These are phyloP conservation scores for Mya arenaria DNA, from an alignment of 1,140 invertebrate genomes.

Conservation along the genomic window DNA sequence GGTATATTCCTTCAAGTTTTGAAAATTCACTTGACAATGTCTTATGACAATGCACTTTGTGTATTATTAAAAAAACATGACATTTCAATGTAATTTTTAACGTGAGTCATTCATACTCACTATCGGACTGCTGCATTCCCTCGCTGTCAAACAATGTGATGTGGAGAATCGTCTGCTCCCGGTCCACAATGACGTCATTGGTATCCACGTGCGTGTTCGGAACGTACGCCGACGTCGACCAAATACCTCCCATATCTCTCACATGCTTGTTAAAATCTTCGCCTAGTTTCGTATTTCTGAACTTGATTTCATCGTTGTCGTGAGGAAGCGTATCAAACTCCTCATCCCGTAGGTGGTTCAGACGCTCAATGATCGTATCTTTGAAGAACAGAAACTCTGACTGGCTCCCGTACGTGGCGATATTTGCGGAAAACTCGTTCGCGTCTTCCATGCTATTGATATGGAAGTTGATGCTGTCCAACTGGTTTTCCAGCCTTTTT, in stretches of 20 bases:
- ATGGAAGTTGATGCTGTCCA: slow-evolving; percentile 47
- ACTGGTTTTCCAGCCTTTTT: slow-evolving; percentile 40
- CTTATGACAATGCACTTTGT: too few species aligned
- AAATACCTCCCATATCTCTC: slow-evolving; percentile 26
- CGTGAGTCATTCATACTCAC: too few species aligned
- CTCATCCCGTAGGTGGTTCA: slow-evolving; percentile 49
- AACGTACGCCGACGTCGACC: slow-evolving; percentile 41
- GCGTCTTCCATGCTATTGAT: slow-evolving; percentile 49
- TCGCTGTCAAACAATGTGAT: slow-evolving; percentile 55
- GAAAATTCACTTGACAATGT: too few species aligned
- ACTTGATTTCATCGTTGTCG: slow-evolving; percentile 55
- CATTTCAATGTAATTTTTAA: too few species aligned
- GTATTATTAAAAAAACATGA: too few species aligned
- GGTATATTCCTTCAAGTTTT: too few species aligned
- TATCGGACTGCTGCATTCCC: slow-evolving; percentile 45
- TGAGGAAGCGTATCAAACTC: slow-evolving; percentile 52
- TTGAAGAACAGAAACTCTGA: slow-evolving; percentile 48
- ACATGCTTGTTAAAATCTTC: slow-evolving; percentile 53
- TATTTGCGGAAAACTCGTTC: slow-evolving; percentile 44
- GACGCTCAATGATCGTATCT: slow-evolving; percentile 39
- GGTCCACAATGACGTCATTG: slow-evolving; percentile 22
- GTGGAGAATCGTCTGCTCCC: slow-evolving; percentile 41
- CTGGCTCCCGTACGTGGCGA: slow-evolving; percentile 39
- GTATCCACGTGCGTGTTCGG: slow-evolving; percentile 52
- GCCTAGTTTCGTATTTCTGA: slow-evolving; percentile 31